Evolutionary conservation across 2,113 vertebrate species (phyloP).

Genomic region (Paratilapia polleni): DNA sequence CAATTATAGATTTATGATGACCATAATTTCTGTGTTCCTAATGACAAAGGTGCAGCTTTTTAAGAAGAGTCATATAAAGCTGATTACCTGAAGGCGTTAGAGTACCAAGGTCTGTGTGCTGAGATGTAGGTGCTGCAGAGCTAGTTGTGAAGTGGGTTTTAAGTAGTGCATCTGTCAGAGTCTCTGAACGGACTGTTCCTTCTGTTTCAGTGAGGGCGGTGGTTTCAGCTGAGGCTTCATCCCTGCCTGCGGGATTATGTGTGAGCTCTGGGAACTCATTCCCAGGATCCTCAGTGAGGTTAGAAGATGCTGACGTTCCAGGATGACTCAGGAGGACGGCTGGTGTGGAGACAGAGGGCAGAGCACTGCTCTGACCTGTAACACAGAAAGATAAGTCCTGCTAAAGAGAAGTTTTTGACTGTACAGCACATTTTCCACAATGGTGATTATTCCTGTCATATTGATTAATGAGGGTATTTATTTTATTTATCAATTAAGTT

Average conservation of each 20-base stretch:
- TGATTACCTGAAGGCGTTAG: constrained; percentile 47
- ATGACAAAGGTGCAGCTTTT: not conserved
- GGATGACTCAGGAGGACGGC: not conserved
- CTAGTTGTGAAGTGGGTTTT: not conserved
- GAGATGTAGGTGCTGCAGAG: not conserved
- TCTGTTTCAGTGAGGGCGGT: not conserved
- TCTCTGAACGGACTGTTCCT: not conserved
- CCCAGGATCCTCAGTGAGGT: constrained; percentile 15
- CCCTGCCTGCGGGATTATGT: not conserved
- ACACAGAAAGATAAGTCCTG: not conserved
- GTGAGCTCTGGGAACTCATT: constrained; percentile 6
- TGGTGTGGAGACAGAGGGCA: constrained; percentile 11
- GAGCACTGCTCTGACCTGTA: constrained; percentile 48
- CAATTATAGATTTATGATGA: not conserved
- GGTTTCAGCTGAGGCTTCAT: constrained; percentile 8
- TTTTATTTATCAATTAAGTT: not conserved
- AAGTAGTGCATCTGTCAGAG: not conserved
- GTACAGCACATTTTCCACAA: not conserved
- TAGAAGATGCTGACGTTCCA: constrained; percentile 22
- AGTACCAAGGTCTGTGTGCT: not conserved
- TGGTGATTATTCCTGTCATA: not conserved
- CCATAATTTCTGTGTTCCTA: not conserved
- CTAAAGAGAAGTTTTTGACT: not conserved
- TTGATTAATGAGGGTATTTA: not conserved
- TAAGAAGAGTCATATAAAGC: not conserved